Evolutionary conservation across 2,113 vertebrate genomes (phyloP), one percentile per base, ranked within the genome.

Genomic region (Helogale parvula): DNA sequence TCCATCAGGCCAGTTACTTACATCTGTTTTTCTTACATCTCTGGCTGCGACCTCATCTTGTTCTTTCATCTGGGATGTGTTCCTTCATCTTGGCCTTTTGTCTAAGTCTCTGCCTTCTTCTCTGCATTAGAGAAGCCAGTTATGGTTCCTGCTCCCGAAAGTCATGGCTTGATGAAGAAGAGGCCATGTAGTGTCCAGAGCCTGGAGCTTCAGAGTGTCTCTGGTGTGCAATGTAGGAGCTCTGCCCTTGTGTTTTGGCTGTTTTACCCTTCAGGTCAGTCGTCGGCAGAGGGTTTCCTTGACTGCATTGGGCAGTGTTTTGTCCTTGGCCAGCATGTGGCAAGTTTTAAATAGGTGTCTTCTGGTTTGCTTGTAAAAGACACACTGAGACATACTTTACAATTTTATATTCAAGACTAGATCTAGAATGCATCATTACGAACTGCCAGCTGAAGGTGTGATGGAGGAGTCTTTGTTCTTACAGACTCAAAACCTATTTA

Each of bases 401-500:
- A 85, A 60, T 92, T 93, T 97, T 87, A 45, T 90, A 91, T 91
- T 79, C 69, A 93, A 81, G 81, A 84, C 72, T 84, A 23, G 29
- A 16, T 94, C 87, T 0, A 13, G 4, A 88, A 33, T 86, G 35
- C 74, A 93, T 96, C 82, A 77, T 91, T 79, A 95, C 83, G 79
- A 96, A 27, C 72, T 71, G 50, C 97, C 90, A 98, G 98, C 92
- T 97, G 93, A 97, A 98, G 93, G 84, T 88, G 65, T 92, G 86
- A 90, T 85, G 87, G 15, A 97, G 97, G 72, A 57, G 92, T 86
- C 87, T 98, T 97, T 97, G 84, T 98, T 98, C 95, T 96, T 97
- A 50, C 65, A 98, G 97, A 94, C 80, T 97, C 87, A 97, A 97
- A 94, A 97, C 92, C 81, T 94, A 85, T 98, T 98, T 97, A 89